A percentile compares a stretch with the other conserved stretches of the same genome.
Evolutionary conservation across 2,113 vertebrate species (phyloP).

Genomic region (Mobula birostris): DNA sequence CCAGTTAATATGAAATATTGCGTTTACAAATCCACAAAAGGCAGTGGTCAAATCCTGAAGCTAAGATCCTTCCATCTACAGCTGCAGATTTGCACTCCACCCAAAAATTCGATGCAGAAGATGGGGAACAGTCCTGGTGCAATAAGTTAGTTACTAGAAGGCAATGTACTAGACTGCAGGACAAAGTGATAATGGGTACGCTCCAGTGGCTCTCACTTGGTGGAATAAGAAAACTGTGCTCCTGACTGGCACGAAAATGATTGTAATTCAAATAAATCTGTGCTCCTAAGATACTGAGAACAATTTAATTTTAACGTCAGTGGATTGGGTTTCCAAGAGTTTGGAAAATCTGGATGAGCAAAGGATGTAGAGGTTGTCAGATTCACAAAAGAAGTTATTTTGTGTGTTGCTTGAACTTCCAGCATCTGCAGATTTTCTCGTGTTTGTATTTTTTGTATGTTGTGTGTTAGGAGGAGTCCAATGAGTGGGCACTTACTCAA

Average conservation of each 20-base stretch:
- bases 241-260: neutral
- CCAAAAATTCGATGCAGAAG: neutral
- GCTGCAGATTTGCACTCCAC: neutral
- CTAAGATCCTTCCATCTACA: neutral
- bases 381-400: too few species aligned
- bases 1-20: too few species aligned
- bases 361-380: too few species aligned
- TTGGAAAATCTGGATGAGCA: neutral
- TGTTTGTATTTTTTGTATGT: too few species aligned
- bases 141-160: neutral
- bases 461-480: too few species aligned
- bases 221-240: neutral
- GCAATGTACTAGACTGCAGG: neutral
- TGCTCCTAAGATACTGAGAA: neutral
- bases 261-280: neutral
- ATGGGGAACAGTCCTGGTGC: neutral
- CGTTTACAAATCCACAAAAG: neutral
- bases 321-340: neutral
- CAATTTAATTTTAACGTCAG: neutral
- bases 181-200: neutral
- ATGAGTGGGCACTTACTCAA: too few species aligned
- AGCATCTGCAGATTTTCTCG: too few species aligned
- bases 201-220: too few species aligned
- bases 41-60: neutral
- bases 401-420: too few species aligned